Evolutionary conservation across 2,113 vertebrate genomes (phyloP).

Genomic region (Theristicus caerulescens): DNA sequence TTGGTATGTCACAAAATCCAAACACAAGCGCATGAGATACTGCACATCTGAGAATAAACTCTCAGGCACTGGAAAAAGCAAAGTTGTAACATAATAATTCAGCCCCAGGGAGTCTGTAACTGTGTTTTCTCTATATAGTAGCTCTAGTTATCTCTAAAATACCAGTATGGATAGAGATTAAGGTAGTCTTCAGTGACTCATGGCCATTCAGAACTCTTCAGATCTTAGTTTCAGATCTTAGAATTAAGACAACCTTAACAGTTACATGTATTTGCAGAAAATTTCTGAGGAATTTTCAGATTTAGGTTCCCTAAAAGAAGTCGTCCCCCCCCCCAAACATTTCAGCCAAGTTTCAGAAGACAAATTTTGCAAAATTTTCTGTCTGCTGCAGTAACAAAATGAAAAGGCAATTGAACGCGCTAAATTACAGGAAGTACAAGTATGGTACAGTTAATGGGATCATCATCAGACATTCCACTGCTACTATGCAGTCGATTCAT

Average conservation of each 20-base stretch:
- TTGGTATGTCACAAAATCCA: neutral
- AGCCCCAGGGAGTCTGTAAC: neutral
- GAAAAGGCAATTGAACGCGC: neutral
- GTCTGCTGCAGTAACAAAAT: neutral
- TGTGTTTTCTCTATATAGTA: neutral
- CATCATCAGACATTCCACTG: neutral
- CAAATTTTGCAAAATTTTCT: neutral
- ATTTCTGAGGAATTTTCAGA: neutral
- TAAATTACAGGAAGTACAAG: neutral
- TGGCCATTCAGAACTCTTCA: neutral
- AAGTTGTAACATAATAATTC: neutral
- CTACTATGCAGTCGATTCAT: neutral
- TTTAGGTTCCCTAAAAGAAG: neutral
- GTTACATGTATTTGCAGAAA: neutral
- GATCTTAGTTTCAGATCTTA: neutral
- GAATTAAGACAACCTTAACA: neutral
- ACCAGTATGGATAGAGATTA: neutral
- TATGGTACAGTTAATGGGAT: neutral
- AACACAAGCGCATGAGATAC: neutral
- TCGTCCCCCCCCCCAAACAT: rapidly evolving
- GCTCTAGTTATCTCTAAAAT: neutral
- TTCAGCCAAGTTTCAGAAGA: neutral
- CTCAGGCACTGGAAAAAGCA: neutral
- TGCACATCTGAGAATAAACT: neutral
- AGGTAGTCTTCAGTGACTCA: neutral